Percentiles rank a stretch among this genome's conserved stretches.
Evolutionary conservation across 2,113 vertebrate species (phyloP).

Genomic region (Indri indri): DNA sequence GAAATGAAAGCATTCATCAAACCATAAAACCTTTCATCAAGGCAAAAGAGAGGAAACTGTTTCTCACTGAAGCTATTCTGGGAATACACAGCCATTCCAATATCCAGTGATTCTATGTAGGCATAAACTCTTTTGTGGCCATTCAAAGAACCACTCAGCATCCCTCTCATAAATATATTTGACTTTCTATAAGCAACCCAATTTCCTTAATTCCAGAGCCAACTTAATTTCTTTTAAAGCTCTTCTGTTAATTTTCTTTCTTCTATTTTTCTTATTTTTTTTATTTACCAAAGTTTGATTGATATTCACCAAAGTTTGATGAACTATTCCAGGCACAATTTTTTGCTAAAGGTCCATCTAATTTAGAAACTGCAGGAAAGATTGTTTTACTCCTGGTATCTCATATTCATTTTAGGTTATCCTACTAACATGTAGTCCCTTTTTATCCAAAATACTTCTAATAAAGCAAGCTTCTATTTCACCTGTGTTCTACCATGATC

Average conservation of each 20-base stretch:
- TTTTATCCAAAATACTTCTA: conserved; percentile 21
- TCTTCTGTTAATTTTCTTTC: conserved; percentile 15
- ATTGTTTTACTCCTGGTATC: neutral
- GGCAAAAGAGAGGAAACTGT: neutral
- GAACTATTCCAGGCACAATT: neutral
- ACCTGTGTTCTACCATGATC: neutral
- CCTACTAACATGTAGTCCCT: neutral
- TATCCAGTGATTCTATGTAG: neutral
- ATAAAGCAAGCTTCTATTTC: conserved; percentile 46
- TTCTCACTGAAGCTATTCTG: neutral
- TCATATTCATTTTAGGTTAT: conserved; percentile 11
- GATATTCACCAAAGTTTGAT: neutral
- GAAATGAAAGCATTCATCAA: neutral
- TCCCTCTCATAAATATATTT: neutral
- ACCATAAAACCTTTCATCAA: neutral
- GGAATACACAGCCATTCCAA: neutral
- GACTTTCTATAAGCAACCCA: neutral
- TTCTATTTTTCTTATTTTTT: neutral
- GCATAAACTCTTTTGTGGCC: neutral
- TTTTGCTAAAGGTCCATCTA: conserved; percentile 20
- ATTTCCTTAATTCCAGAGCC: neutral
- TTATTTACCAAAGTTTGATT: neutral
- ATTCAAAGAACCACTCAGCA: neutral
- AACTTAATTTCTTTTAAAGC: neutral
- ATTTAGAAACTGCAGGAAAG: conserved; percentile 31